Evolutionary conservation across 1,140 invertebrate genomes (phyloP), one percentile per base, ranked within the genome.

Genomic region (Melitaea cinxia): DNA sequence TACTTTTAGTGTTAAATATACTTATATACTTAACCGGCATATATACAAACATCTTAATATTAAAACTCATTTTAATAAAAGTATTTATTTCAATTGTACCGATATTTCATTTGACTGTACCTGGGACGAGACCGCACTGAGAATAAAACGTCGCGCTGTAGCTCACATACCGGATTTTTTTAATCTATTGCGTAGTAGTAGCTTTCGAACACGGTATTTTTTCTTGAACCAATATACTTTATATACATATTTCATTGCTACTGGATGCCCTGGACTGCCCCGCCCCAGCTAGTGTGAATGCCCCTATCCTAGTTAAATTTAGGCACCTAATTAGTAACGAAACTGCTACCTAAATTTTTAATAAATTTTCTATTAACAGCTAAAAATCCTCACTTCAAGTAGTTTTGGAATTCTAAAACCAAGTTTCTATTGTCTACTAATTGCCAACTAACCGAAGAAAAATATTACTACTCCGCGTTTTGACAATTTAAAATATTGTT

Each of bases 91-190:
- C 57, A 85, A 79, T 62, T 70, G 67, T 70, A 78, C 69, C 70
- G 82, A 82, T 82, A 83, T 89, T 89, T 86, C 77, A 88, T 89
- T 89, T 85, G 21, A 68, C 69, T 64, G 37, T 66, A 74, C 78
- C 82, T 78, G 65, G 61, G 62, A 66, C 42, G 23, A 35, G 24
- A 42, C 47, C 57, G 47, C 61, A 79, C 57, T 66, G 28, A 37
- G 42, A 39, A 52, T 55, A 57, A 52, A 42, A 35, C 54, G 53
- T 59, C 80, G 78, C 82, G 78, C 61, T 71, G 71, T 83, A 80
- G 88, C 88, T 91, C 88, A 91, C 88, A 91, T 91, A 89, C 86
- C 84, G 85, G 88, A 89, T 82, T 79, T 67, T 77, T 78, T 73
- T 72, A 73, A 57, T 61, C 54, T 57, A 14, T 58, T 77, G 73